Evolutionary conservation across 2,113 vertebrate species (phyloP).

Genomic region (Progne subis): DNA sequence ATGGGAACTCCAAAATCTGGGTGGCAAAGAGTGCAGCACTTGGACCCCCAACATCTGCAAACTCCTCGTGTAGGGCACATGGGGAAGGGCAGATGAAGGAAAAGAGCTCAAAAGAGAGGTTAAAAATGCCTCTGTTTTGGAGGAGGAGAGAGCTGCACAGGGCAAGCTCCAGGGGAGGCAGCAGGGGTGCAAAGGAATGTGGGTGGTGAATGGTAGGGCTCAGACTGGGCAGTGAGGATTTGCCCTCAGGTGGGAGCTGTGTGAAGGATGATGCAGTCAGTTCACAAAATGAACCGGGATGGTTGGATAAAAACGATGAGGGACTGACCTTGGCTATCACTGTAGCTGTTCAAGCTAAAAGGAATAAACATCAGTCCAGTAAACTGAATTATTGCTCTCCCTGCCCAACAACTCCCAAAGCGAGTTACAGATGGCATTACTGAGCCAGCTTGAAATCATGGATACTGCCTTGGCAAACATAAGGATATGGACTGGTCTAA

Average conservation of each 20-base stretch:
- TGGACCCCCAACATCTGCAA: not conserved
- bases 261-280: not conserved
- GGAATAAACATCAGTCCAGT: not conserved
- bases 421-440: not conserved
- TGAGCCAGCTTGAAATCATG: not conserved
- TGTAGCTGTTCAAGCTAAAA: not conserved
- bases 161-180: not conserved
- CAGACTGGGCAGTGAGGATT: not conserved
- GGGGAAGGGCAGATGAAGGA: not conserved
- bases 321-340: not conserved
- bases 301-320: not conserved
- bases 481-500: not conserved
- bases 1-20: not conserved
- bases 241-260: not conserved
- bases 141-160: not conserved
- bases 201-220: not conserved
- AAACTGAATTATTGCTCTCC: not conserved
- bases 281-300: not conserved
- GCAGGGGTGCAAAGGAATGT: not conserved
- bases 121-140: not conserved
- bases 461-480: not conserved
- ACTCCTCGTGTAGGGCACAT: rapidly evolving
- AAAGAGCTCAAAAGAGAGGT: too few species aligned
- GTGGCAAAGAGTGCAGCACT: not conserved
- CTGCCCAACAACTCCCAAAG: not conserved